A percentile compares a stretch with the other conserved stretches of the same genome.
These are phyloP conservation scores for Oreohelix idahoensis DNA, from an alignment of 1,140 invertebrate species.

Conservation along the genomic window DNA sequence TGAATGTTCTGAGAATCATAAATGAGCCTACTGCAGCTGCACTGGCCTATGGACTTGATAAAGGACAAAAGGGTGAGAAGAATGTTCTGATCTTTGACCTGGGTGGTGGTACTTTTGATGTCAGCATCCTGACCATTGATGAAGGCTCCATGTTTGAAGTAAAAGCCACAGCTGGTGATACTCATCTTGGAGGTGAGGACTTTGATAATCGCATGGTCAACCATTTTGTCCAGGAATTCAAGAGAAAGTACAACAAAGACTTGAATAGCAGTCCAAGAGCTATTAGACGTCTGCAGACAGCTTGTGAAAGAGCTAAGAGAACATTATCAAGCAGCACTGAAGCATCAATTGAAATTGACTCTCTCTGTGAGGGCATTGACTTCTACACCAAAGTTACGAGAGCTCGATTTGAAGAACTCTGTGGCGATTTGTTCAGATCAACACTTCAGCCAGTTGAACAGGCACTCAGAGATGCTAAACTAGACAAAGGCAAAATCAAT, in stretches of 20 bases:
- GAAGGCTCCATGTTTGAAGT: conserved; percentile 84
- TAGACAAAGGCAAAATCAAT: conserved; percentile 73
- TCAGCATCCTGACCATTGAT: conserved; percentile 63
- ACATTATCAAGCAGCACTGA: conserved; percentile 73
- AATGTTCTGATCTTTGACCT: conserved; percentile 69
- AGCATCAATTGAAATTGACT: conserved; percentile 60
- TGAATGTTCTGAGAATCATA: conserved; percentile 76
- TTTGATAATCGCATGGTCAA: conserved; percentile 98
- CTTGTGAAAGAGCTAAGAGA: conserved; percentile 94
- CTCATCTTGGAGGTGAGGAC: conserved; percentile 88
- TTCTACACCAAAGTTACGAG: conserved; percentile 72
- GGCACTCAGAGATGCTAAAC: conserved; percentile 69
- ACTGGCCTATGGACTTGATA: conserved; percentile 74
- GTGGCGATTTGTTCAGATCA: conserved; percentile 87
- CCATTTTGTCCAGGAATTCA: conserved; percentile 96
- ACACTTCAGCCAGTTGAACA: conserved; percentile 95
- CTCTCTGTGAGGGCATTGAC: conserved; percentile 42
- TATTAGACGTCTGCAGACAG: conserved; percentile 88
- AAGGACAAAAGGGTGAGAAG: conserved; percentile 73
- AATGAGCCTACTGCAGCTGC: conserved; percentile 73
- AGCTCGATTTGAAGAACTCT: conserved; percentile 77
- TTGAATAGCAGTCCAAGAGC: conserved; percentile 89
- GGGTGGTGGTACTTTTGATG: conserved; percentile 61
- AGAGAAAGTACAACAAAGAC: conserved; percentile 96
- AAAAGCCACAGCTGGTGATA: conserved; percentile 81